phyloP scores from a whole-genome alignment of 1,140 invertebrate species.

The Plectrocnemia conspersa region DNA sequence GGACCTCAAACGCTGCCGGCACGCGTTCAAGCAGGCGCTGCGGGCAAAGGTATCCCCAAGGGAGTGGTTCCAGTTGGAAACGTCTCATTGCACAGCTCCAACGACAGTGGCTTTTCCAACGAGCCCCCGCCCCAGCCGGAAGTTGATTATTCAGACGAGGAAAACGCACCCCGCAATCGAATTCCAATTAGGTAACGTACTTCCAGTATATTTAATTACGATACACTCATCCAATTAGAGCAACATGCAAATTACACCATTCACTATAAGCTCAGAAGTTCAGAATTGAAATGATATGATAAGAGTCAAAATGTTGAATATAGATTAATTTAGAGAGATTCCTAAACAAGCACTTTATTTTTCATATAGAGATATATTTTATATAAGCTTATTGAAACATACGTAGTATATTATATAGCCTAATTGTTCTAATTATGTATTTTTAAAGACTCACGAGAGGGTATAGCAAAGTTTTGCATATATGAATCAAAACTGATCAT shows the following conservation, averaged over 20 bases:
- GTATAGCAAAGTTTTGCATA: too few relatives aligned
- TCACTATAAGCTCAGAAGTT: not conserved
- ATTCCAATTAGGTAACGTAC: constrained; percentile 66
- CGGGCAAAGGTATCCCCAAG: constrained; percentile 39
- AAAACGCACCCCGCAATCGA: constrained; percentile 58
- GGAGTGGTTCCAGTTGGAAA: constrained; percentile 56
- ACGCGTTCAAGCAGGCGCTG: constrained; percentile 40
- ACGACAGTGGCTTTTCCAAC: constrained; percentile 87
- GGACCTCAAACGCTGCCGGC: constrained; percentile 48
- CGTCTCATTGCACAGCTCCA: constrained; percentile 81
- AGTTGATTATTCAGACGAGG: constrained; percentile 85
- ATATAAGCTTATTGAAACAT: too few relatives aligned
- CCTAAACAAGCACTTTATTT: too few relatives aligned
- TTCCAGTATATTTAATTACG: constrained; percentile 5
- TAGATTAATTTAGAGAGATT: too few relatives aligned
- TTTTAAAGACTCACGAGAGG: too few relatives aligned
- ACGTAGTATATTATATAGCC: too few relatives aligned
- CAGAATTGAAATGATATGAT: too few relatives aligned
- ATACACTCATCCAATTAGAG: constrained; percentile 8
- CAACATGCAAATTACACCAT: constrained; percentile 51
- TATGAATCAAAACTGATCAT: too few relatives aligned
- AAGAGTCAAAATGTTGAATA: too few relatives aligned
- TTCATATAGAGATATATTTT: too few relatives aligned
- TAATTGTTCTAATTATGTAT: too few relatives aligned
- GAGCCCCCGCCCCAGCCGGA: constrained; percentile 83